Evolutionary conservation across 2,797 vertebrate species (phyloP), one percentile per base, ranked within the genome.

Genomic region (Triplophysa bombifrons): DNA sequence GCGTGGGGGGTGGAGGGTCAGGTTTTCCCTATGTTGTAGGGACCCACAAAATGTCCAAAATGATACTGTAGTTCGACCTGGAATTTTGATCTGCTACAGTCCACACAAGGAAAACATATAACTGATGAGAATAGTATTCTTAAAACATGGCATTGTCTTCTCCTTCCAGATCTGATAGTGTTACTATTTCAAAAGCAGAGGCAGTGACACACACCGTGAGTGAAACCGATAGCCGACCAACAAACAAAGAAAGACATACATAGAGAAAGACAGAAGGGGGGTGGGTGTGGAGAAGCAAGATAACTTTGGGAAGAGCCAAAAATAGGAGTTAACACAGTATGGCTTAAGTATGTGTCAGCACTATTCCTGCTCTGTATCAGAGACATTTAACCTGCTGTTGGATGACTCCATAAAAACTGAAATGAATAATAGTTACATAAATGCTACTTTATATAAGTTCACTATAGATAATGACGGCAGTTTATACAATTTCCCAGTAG

Each of bases 191-290:
- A 38, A 41, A 34, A 38, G 30, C 30, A 64, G 30, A 19, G 30
- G 17, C 30, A 38, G 16, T 11, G 17, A 64, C 61, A 64, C 30
- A 3, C 8, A 0, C 1, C 19, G 19, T 12, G 17, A 41, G 34
- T 34, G 10, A 64, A n/a, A 64, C 9, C 6, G 61, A 64, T 64
- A 38, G 30, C 30, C 17, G 3, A 64, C 14, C 17, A n/a, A 64
- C 30, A 64, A 34, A 64, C 9, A 64, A 48, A 64, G 46, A 74
- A 25, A 65, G 10, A 74, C 3, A 74, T 1, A 74, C 8, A 63
- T 7, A 73, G 20, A 19, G 20, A 25, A 25, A 13, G 12, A 46
- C 44, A 13, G 46, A 4, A 13, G 13, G 46, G 11, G 46, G 13
- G 46, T 48, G 14, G 46, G 46, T 50, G 22, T 50, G 38, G 63